These are phyloP conservation scores for Andrena hattorfiana DNA, from an alignment of 2,888 invertebrate genomes.

Conservation along the genomic window DNA sequence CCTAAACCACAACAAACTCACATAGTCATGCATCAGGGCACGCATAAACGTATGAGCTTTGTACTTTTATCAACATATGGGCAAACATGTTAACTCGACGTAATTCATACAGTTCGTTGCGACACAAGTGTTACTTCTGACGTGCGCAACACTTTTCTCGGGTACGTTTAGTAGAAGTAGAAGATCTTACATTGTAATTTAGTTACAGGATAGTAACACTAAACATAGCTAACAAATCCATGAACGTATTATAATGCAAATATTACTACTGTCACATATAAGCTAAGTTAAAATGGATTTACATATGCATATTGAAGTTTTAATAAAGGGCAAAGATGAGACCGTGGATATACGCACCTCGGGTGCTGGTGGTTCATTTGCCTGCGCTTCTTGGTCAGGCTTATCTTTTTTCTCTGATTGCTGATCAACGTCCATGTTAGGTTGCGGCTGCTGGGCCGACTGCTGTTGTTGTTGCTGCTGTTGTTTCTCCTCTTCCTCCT, in stretches of 20 bases:
- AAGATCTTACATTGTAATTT: conserved; percentile 1
- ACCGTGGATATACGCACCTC: conserved; percentile 75
- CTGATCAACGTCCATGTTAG: conserved; percentile 75
- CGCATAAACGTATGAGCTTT: conserved; percentile 48
- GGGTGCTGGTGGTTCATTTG: conserved; percentile 81
- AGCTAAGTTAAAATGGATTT: conserved; percentile 7
- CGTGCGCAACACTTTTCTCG: neutral
- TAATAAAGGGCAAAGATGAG: neutral
- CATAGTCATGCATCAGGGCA: conserved; percentile 74
- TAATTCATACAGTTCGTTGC: conserved; percentile 15
- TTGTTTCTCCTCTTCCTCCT: conserved; percentile 82
- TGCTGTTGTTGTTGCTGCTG: conserved; percentile 80
- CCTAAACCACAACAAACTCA: conserved; percentile 84
- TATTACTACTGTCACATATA: conserved; percentile 37
- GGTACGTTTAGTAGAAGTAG: conserved; percentile 1
- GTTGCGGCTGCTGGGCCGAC: conserved; percentile 65
- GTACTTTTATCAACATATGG: conserved; percentile 24
- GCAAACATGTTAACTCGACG: neutral
- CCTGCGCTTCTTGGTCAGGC: conserved; percentile 82
- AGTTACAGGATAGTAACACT: conserved; percentile 2
- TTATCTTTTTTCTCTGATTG: conserved; percentile 79
- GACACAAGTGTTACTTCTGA: conserved; percentile 12
- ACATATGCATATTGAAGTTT: conserved; percentile 13
- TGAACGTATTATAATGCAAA: conserved; percentile 24
- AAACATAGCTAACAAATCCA: conserved; percentile 11